Conservation (phyloP, 2,113 vertebrate genomes). For the Amia ocellicauda region DNA sequence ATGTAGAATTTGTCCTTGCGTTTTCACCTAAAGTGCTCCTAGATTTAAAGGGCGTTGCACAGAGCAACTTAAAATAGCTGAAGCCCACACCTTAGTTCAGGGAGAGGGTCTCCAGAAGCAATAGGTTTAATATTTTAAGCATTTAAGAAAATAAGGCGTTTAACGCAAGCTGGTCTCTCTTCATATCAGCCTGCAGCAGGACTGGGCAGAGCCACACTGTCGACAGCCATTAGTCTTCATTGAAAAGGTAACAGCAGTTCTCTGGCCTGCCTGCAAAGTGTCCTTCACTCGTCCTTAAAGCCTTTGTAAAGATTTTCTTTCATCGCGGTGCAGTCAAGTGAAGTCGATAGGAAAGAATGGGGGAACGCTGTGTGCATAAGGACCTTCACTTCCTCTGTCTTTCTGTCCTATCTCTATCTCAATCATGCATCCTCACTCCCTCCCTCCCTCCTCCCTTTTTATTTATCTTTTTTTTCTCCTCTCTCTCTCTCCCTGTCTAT, state of each 20-base stretch:
- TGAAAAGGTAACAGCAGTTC: background rate
- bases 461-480: constrained; percentile 29
- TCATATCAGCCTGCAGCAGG: no score
- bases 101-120: no score
- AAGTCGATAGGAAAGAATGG: background rate
- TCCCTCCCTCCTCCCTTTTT: constrained; percentile 37
- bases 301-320: constrained; percentile 7
- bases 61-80: no score
- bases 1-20: no score
- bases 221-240: constrained; percentile 8
- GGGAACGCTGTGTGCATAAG: constrained; percentile 46
- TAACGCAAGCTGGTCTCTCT: no score
- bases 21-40: no score
- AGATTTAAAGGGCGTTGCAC: no score
- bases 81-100: no score
- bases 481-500: constrained; percentile 24
- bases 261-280: background rate
- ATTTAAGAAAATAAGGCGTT: no score
- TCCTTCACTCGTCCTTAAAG: constrained; percentile 14
- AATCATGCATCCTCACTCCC: constrained; percentile 41
- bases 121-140: no score
- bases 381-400: constrained; percentile 42
- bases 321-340: background rate
- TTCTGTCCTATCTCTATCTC: constrained; percentile 48
- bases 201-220: background rate